Conservation (phyloP, 2,797 vertebrate genomes). For the Molossus molossus region DNA sequence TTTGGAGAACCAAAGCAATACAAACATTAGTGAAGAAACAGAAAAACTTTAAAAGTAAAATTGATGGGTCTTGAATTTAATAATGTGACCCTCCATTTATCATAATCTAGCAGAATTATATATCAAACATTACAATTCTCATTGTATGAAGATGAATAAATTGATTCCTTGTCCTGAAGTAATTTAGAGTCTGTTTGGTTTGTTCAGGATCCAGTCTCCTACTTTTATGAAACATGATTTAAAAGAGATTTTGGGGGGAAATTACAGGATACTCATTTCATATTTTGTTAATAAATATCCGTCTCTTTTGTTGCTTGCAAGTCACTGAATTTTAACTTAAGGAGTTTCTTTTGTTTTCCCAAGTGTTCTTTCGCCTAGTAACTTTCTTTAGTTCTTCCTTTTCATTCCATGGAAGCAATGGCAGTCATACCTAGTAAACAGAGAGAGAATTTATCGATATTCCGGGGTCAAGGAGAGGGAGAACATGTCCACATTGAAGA, state of each 20-base stretch:
- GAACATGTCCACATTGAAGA: background rate
- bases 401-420: background rate
- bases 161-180: background rate
- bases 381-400: background rate
- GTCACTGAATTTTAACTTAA: background rate
- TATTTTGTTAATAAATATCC: conserved; percentile 18
- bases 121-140: conserved; percentile 23
- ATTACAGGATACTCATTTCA: conserved; percentile 22
- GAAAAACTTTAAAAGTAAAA: conserved; percentile 44
- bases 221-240: conserved; percentile 25
- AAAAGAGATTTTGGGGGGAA: conserved; percentile 21
- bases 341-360: background rate
- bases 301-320: background rate
- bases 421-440: background rate
- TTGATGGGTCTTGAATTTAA: conserved; percentile 40
- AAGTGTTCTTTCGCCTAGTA: conserved; percentile 17
- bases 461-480: background rate
- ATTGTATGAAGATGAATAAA: background rate
- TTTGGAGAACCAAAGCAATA: conserved; percentile 39
- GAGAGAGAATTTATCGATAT: background rate
- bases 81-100: conserved; percentile 17
- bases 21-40: background rate
- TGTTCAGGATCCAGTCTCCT: background rate
- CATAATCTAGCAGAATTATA: conserved; percentile 32
- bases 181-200: background rate